A percentile compares a stretch with the other conserved stretches of the same genome.
These are phyloP conservation scores for Lampris megalopsis DNA, from an alignment of 2,113 vertebrate species.

Conservation along the genomic window DNA sequence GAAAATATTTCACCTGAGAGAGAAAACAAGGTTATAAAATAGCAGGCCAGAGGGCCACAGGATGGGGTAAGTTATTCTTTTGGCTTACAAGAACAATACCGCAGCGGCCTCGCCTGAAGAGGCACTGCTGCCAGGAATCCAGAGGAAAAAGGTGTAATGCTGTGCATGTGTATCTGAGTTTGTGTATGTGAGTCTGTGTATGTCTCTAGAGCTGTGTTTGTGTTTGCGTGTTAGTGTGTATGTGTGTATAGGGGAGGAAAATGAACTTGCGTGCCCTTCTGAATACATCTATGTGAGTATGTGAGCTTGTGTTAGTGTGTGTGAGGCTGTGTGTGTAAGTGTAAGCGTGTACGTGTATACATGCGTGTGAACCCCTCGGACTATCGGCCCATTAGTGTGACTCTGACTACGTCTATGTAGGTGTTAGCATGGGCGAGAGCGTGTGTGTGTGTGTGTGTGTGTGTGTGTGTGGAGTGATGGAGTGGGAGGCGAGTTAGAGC, in stretches of 20 bases:
- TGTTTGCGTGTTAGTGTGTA: no score
- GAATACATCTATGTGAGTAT: neutral
- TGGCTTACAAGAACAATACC: constrained; percentile 59
- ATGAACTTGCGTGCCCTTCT: neutral
- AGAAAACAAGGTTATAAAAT: constrained; percentile 69
- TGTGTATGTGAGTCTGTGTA: no score
- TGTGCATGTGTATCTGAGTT: no score
- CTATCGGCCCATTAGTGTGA: no score
- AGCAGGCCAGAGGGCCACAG: constrained; percentile 30
- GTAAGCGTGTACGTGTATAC: neutral
- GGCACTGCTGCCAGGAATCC: constrained; percentile 22
- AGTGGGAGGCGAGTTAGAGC: neutral
- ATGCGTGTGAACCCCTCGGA: no score
- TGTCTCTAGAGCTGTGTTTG: no score
- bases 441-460: neutral
- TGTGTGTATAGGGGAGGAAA: no score
- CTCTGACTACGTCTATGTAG: no score
- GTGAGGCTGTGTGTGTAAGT: constrained; percentile 1
- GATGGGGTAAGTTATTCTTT: constrained; percentile 62
- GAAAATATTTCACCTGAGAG: constrained; percentile 72
- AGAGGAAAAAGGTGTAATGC: constrained; percentile 4
- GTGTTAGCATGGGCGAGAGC: no score
- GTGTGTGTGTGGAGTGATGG: constrained; percentile 1
- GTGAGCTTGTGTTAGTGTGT: neutral
- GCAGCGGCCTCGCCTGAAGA: constrained; percentile 13